phyloP scores from a whole-genome alignment of 2,797 vertebrate genomes.

The Macropus fuliginosus region DNA sequence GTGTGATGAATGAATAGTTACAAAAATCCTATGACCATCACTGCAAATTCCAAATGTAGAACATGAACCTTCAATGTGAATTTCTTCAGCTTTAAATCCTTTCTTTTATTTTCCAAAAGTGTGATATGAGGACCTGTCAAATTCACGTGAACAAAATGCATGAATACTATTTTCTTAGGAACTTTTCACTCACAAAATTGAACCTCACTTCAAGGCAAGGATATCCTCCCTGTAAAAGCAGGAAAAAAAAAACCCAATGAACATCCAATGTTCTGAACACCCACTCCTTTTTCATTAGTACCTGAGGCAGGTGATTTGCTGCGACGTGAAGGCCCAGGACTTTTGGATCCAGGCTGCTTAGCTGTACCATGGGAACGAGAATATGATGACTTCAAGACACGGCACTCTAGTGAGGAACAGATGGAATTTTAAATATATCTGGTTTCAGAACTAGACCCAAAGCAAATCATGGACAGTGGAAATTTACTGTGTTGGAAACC shows the following conservation, averaged over 20 bases:
- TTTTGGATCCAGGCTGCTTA: conserved; percentile 89
- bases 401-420: conserved; percentile 89
- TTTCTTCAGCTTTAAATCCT: neutral
- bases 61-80: neutral
- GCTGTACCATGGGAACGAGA: conserved; percentile 86
- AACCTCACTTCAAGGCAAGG: neutral
- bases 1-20: conserved; percentile 40
- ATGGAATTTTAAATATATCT: neutral
- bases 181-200: neutral
- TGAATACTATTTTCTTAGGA: neutral
- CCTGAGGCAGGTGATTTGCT: conserved; percentile 96
- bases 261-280: neutral
- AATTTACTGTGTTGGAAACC: conserved; percentile 3
- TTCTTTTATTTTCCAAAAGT: neutral
- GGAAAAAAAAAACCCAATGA: neutral
- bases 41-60: neutral
- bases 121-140: neutral
- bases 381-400: conserved; percentile 92
- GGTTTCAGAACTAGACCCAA: neutral
- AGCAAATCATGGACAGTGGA: neutral
- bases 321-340: conserved; percentile 90
- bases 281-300: conserved; percentile 75
- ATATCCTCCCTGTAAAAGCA: neutral
- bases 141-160: neutral
- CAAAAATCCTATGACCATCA: neutral